Evolutionary conservation across 2,113 vertebrate genomes (phyloP), one percentile per base, ranked within the genome.

Genomic region (Dromas ardeola): DNA sequence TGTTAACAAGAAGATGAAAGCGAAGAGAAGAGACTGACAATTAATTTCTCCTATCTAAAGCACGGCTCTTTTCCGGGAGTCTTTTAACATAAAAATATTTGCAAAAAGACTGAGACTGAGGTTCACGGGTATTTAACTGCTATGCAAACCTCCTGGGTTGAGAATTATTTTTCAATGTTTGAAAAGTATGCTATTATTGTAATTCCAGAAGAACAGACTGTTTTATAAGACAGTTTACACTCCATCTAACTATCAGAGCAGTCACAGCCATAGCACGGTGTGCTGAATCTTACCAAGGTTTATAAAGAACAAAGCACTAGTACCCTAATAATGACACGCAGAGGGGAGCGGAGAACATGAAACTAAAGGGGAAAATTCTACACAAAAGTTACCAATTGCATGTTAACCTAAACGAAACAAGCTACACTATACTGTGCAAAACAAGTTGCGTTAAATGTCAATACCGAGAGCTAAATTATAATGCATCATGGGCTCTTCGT

Each of bases 281-380:
- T 56, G 38, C 15, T 65, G 55, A 4, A 12, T 7, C 45, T 32
- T 7, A 23, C 19, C 20, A 18, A 29, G 49, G 30, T 34, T 66
- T 27, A 22, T 8, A 13, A 67, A 63, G 65, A 47, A 63, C 34
- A 32, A 78, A 79, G 38, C 1, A 34, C 43, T 3, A 27, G 26
- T 11, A 23, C 11, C 40, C 56, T 10, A 47, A 47, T 6, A 52
- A 65, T 16, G 4, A 5, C 6, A n/a, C 0, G 3, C 21, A 82
- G 53, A 63, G 18, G 29, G 25, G 38, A 82, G 23, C 7, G 23
- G 36, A 62, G 52, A 87, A 61, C 16, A 5, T 6, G 3, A 45
- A 94, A 59, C 25, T 42, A 43, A 65, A 38, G 23, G 25, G 13
- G 5, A 61, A 52, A 76, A 76, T 26, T 63, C 56, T 55, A 34